A percentile compares a stretch with the other conserved stretches of the same genome.
Conservation (phyloP, 2,797 vertebrate species). For the Microctenopoma stevenorrisi region DNA sequence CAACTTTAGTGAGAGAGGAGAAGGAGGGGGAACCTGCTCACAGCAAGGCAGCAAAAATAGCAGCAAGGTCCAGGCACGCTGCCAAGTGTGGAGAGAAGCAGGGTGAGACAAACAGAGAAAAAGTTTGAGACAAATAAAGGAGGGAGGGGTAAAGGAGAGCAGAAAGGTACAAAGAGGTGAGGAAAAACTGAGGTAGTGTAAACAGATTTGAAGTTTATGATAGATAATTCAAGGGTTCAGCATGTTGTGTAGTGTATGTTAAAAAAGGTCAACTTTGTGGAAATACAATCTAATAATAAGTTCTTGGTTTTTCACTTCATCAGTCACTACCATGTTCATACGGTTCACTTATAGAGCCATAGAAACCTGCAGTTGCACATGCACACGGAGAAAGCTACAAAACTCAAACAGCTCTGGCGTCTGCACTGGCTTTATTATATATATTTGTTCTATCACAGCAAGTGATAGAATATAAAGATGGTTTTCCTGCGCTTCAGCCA, state of each 20-base stretch:
- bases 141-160: neutral
- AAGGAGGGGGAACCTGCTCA: constrained; percentile 43
- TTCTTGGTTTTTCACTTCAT: no score
- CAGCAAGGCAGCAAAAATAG: constrained; percentile 56
- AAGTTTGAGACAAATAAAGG: constrained; percentile 7
- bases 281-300: no score
- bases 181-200: neutral
- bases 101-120: constrained; percentile 25
- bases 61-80: constrained; percentile 66
- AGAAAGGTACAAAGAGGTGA: neutral
- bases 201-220: no score
- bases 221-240: no score
- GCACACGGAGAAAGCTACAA: no score
- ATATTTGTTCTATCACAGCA: neutral
- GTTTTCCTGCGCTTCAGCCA: constrained; percentile 4
- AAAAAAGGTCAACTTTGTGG: no score
- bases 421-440: no score
- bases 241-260: no score
- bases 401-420: no score
- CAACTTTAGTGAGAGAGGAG: constrained; percentile 40
- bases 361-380: no score
- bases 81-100: constrained; percentile 54
- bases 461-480: neutral
- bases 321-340: no score
- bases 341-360: no score